Conservation (phyloP, 2,797 vertebrate genomes). For the Allobates femoralis region DNA sequence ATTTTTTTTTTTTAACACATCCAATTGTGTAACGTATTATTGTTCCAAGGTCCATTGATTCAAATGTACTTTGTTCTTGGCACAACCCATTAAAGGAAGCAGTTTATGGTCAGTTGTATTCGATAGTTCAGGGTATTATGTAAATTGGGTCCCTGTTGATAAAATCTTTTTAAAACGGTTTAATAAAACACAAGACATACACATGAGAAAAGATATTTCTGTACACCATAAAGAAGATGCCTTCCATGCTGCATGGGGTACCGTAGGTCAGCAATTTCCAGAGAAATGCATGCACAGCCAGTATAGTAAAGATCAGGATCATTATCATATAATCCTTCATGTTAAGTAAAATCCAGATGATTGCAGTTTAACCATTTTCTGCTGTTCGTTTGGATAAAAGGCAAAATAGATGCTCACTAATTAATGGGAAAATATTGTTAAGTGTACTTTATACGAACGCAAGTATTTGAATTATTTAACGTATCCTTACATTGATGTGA, state of each 20-base stretch:
- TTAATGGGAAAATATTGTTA: constrained; percentile 72
- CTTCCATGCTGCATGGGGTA: not conserved
- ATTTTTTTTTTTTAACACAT: no score
- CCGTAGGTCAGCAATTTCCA: not conserved
- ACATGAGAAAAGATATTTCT: not conserved
- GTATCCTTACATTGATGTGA: constrained; percentile 78
- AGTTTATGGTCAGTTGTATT: not conserved
- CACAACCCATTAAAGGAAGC: not conserved
- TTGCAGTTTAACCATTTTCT: constrained; percentile 53
- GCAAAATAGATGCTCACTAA: constrained; percentile 63
- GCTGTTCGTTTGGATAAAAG: constrained; percentile 54
- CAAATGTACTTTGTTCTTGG: not conserved
- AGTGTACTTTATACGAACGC: constrained; percentile 77
- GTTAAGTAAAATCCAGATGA: not conserved
- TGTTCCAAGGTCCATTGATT: no score
- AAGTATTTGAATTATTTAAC: constrained; percentile 82
- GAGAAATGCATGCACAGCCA: not conserved
- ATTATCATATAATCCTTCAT: not conserved
- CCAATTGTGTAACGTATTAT: no score
- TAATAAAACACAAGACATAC: not conserved
- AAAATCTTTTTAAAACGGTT: not conserved
- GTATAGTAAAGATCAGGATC: not conserved
- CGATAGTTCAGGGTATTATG: not conserved
- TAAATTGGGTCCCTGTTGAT: not conserved
- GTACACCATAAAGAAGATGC: not conserved